Conservation (phyloP, 2,113 vertebrate genomes). For the Antechinus stuartii region DNA sequence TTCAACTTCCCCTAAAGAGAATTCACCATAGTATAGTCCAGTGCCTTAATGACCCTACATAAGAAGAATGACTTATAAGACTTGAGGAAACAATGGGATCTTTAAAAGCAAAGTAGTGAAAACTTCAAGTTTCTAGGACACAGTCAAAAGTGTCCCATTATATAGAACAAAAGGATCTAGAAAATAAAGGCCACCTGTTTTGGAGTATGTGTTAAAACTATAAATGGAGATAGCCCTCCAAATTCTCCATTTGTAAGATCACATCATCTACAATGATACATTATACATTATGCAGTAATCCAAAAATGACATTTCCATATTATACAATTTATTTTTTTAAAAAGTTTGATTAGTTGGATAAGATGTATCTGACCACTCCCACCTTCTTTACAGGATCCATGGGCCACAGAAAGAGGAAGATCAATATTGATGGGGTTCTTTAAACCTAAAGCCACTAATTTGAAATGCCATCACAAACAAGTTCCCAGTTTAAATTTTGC, state of each 20-base stretch:
- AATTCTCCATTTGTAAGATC: background rate
- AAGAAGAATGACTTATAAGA: conserved; percentile 67
- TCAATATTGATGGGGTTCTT: conserved; percentile 12
- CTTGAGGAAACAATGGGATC: background rate
- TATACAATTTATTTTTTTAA: background rate
- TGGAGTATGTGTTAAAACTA: conserved; percentile 43
- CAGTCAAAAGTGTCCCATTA: background rate
- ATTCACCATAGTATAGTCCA: conserved; percentile 51
- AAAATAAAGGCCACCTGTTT: conserved; percentile 35
- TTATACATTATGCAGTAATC: conserved; percentile 44
- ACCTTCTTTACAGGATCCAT: background rate
- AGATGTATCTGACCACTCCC: conserved; percentile 48
- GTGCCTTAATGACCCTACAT: conserved; percentile 59
- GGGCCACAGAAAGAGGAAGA: conserved; percentile 28
- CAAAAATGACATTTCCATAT: conserved; percentile 45
- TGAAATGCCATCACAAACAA: conserved; percentile 47
- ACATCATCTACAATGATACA: conserved; percentile 29
- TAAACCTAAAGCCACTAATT: conserved; percentile 61
- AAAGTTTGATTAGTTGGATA: conserved; percentile 25
- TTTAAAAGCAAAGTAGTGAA: conserved; percentile 44
- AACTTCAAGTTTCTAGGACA: conserved; percentile 54
- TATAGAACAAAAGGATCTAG: conserved; percentile 21
- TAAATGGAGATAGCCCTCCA: conserved; percentile 35
- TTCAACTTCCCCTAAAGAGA: conserved; percentile 48
- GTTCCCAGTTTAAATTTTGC: conserved; percentile 62